phyloP scores from a whole-genome alignment of 2,797 vertebrate genomes.

The Tinamus major region DNA sequence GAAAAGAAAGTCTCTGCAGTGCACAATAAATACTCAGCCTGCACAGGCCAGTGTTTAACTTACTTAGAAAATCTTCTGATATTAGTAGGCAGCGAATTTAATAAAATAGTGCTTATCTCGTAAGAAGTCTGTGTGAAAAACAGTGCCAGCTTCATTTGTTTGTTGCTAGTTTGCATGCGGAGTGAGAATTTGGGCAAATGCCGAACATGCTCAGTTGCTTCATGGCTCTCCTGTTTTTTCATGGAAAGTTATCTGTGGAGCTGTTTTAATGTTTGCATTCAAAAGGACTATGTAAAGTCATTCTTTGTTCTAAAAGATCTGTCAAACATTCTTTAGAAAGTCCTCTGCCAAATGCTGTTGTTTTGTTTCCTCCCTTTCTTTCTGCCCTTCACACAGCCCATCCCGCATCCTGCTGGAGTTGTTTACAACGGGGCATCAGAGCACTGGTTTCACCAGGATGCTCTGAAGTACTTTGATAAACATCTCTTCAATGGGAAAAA shows the following conservation, averaged over 20 bases:
- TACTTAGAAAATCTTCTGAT: not conserved
- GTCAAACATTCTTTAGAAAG: not conserved
- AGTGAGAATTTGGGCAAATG: not conserved
- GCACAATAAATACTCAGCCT: not conserved
- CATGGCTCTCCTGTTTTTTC: not conserved
- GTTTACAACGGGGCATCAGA: not conserved
- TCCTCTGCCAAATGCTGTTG: not conserved
- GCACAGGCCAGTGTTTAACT: not conserved
- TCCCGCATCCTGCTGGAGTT: not conserved
- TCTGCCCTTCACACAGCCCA: not conserved
- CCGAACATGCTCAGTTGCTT: not conserved
- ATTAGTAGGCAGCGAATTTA: slow-evolving; percentile 28
- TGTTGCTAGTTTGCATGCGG: not conserved
- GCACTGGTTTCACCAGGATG: not conserved
- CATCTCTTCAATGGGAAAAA: not conserved
- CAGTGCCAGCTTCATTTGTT: not conserved
- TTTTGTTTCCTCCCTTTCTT: not conserved
- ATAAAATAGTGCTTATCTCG: slow-evolving; percentile 44
- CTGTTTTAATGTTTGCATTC: not conserved
- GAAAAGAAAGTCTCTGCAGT: not conserved
- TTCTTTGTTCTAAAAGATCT: not conserved
- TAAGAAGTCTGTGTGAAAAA: not conserved
- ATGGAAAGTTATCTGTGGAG: not conserved
- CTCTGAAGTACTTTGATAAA: not conserved
- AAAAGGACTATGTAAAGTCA: not conserved